Base-by-base conservation (phyloP, 2,888 invertebrate genomes). In the Meliscaeva auricollis region DNA sequence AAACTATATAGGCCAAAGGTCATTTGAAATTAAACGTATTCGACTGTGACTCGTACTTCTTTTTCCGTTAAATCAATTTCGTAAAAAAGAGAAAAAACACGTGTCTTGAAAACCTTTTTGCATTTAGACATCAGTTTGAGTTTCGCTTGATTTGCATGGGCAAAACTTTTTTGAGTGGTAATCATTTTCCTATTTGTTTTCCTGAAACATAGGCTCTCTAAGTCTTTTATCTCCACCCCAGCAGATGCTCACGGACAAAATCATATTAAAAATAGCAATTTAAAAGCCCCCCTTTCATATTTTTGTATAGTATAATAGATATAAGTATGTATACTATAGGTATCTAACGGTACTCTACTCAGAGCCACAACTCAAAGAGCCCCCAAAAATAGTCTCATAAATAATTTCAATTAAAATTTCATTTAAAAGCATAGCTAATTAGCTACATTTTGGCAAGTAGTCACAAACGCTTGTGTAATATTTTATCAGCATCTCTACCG, bases 361-460 rank as follows among this genome's bases (percentile, higher is more conserved):
- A 38, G 22, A 38, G n/a, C n/a, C 38, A n/a, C 44, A 35, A 26
- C 48, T 15, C 46, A n/a, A n/a, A n/a, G n/a, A n/a, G n/a, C 66
- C 32, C 50, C 46, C 13, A 13, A 60, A 58, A 60, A 52, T 44
- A 41, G 26, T 62, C 69, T 69, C 77, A 82, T 82, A 82, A 82
- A 82, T 77, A 82, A 75, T 82, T 82, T 62, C 46, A 68, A 82
- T 82, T 82, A 82, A 77, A 68, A 73, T 82, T 68, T 68, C 77
- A 73, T 52, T 72, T 52, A 32, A 77, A 60, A 66, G 46, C 66
- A 48, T 66, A 56, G 62, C 82, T 82, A 77, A 82, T 82, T 82
- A 58, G 58, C 58, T 35, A 77, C 60, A 66, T 73, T 72, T 64
- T 46, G 15, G n/a, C 54, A 60, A 68, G 30, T 60, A 68, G 52